Percentiles rank a stretch among this genome's conserved stretches.
Conservation (phyloP, 2,797 vertebrate species). For the Pangasius djambal region DNA sequence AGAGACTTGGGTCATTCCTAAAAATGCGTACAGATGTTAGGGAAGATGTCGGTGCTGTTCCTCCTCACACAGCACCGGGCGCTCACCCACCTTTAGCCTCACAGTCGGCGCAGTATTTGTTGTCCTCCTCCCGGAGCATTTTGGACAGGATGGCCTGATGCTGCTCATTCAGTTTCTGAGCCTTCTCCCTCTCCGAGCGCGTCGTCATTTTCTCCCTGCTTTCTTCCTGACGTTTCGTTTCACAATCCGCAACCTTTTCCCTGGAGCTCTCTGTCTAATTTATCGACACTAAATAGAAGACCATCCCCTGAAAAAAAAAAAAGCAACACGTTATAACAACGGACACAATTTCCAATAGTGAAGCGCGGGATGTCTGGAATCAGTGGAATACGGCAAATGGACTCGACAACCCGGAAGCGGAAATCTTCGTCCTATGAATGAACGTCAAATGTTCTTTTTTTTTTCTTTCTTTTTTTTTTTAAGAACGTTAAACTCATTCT, state of each 20-base stretch:
- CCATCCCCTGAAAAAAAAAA: conserved; percentile 51
- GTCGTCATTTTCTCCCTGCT: conserved; percentile 81
- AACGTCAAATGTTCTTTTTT: background rate
- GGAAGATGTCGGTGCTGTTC: too few relatives aligned
- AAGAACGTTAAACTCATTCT: background rate
- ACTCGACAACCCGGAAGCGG: conserved; percentile 60
- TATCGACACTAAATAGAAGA: conserved; percentile 24
- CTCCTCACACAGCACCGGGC: background rate
- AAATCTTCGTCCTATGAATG: conserved; percentile 31
- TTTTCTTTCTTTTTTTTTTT: background rate
- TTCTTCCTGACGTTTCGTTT: conserved; percentile 27
- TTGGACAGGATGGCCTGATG: conserved; percentile 97
- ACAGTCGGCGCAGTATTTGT: conserved; percentile 99
- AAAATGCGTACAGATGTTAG: too few relatives aligned
- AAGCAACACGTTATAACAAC: background rate
- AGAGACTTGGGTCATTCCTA: background rate
- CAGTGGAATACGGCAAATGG: conserved; percentile 60
- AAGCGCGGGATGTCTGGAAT: conserved; percentile 25
- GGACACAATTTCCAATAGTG: background rate
- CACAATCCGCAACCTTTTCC: conserved; percentile 38
- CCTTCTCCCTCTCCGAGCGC: conserved; percentile 95
- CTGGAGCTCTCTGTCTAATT: conserved; percentile 23
- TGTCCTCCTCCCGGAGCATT: conserved; percentile 96
- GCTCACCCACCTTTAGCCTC: conserved; percentile 89
- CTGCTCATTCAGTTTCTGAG: conserved; percentile 97